Base-by-base conservation (phyloP, 1,140 invertebrate species). In the Lethocerus indicus region DNA sequence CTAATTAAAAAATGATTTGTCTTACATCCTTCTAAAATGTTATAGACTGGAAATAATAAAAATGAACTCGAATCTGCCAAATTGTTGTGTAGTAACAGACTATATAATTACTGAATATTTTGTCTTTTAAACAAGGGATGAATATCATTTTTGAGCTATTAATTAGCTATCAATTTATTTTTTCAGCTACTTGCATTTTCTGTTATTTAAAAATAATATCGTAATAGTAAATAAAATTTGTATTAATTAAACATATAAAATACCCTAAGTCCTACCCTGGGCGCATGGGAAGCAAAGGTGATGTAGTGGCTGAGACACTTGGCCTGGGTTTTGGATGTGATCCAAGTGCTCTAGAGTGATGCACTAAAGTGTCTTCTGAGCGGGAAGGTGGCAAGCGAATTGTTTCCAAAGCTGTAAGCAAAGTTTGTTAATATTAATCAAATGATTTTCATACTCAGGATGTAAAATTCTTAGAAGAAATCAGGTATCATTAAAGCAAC, bases 311-410 rank as follows among this genome's bases (percentile, higher is more conserved):
- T 0, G 78, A 78, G 1, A 72, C 65, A 25, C 73, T 77, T 0
- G 74, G 70, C 40, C 70, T 64, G 1, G 69, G 70, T n/a, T 47
- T 35, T 14, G 67, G 67, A 27, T 51, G 48, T 13, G 53, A 39
- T 25, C 9, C 41, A 68, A 40, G 67, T 65, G 46, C 64, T 62
- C 25, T 62, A 28, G 52, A 45, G 37, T 52, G 54, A 2, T 72
- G 60, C 2, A 78, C 72, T 18, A 86, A 58, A 0, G 76, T 81
- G 56, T 87, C 83, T 60, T 86, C 83, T 50, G 81, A 85, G 26
- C 78, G 71, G 0, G 82, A 85, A 0, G 81, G 79, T 0, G 80
- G 77, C 29, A 83, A 61, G 24, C 78, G 54, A 18, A 16, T 25
- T 28, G 27, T 25, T 27, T 44, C 42, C n/a, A n/a, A n/a, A n/a